Conservation (phyloP, 2,797 vertebrate species). For the Gila robusta region DNA sequence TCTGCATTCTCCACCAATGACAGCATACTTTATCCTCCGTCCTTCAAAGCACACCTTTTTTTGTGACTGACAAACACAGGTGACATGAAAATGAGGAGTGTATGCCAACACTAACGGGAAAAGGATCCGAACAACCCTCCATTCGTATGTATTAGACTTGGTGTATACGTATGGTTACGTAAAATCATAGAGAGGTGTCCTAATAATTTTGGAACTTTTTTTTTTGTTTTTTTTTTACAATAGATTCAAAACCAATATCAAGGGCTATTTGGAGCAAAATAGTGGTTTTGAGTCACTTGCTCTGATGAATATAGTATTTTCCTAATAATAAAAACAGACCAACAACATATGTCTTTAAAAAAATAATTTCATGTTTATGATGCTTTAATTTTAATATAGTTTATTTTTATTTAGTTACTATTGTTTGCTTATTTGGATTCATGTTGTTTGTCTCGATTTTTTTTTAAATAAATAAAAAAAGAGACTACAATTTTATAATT, state of each 20-base stretch:
- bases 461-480: background rate
- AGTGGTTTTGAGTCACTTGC: background rate
- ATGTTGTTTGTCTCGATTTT: background rate
- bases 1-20: constrained; percentile 67
- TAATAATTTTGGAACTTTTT: background rate
- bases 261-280: background rate
- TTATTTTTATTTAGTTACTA: background rate
- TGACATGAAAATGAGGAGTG: constrained; percentile 38
- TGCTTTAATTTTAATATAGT: background rate
- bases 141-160: background rate
- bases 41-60: background rate
- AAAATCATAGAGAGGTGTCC: background rate
- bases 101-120: background rate
- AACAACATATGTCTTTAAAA: background rate
- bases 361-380: background rate
- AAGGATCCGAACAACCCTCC: background rate
- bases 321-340: background rate
- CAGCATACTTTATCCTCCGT: background rate
- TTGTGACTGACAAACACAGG: constrained; percentile 73
- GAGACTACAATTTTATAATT: background rate
- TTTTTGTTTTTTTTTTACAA: background rate
- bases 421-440: background rate
- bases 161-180: background rate
- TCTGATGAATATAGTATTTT: background rate
- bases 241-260: background rate